These are phyloP conservation scores for Chaetops frenatus DNA, from an alignment of 2,113 vertebrate genomes.

Conservation along the genomic window DNA sequence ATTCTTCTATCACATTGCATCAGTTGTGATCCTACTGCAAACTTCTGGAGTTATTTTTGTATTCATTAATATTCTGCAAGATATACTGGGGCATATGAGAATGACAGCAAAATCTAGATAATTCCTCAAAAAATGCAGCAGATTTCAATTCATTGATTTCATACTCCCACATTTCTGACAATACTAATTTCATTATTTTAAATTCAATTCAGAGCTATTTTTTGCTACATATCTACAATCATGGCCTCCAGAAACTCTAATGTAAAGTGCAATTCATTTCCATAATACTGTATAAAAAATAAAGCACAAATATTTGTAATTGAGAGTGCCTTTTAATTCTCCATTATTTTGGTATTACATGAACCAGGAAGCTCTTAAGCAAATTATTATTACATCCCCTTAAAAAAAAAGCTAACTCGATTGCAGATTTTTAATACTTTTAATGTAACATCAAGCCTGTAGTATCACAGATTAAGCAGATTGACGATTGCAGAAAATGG, in stretches of 20 bases:
- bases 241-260: not conserved
- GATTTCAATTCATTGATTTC: not conserved
- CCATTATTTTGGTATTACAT: not conserved
- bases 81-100: not conserved
- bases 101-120: not conserved
- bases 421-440: conserved; percentile 35
- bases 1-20: not conserved
- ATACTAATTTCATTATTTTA: not conserved
- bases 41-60: not conserved
- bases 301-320: not conserved
- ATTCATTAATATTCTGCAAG: not conserved
- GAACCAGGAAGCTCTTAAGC: not conserved
- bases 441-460: conserved; percentile 46
- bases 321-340: not conserved
- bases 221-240: not conserved
- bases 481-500: not conserved
- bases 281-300: not conserved
- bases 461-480: conserved; percentile 22
- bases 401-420: not conserved
- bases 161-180: not conserved
- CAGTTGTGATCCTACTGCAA: not conserved
- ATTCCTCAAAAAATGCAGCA: not conserved
- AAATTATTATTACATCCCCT: not conserved
- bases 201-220: conserved; percentile 26
- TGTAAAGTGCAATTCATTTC: conserved; percentile 14